Percentiles rank a stretch among this genome's conserved stretches.
phyloP scores from a whole-genome alignment of 1,140 invertebrate genomes.

The Lucilia sericata region DNA sequence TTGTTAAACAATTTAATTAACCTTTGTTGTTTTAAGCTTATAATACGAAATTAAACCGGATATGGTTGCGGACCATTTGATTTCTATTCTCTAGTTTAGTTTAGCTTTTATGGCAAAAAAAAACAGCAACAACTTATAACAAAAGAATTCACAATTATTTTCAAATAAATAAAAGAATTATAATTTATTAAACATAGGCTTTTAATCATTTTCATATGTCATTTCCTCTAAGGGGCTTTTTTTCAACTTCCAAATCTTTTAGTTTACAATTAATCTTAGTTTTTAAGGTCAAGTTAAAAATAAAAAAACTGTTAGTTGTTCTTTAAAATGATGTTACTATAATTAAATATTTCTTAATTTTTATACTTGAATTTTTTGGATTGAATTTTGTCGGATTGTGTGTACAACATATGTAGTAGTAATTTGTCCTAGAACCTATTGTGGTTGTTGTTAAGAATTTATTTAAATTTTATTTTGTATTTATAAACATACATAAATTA shows the following conservation, averaged over 20 bases:
- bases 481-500: not conserved
- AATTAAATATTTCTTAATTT: not conserved
- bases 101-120: too few relatives aligned
- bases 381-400: not conserved
- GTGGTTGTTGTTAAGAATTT: not conserved
- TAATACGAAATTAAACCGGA: too few relatives aligned
- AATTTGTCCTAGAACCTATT: slow-evolving; percentile 11
- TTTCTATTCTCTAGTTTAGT: not conserved
- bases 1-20: too few relatives aligned
- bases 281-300: too few relatives aligned
- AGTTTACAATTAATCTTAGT: too few relatives aligned
- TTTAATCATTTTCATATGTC: not conserved
- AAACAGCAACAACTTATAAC: not conserved
- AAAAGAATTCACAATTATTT: not conserved
- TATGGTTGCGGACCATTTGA: not conserved
- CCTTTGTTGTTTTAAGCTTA: too few relatives aligned
- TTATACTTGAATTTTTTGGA: slow-evolving; percentile 12
- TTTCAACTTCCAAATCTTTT: too few relatives aligned
- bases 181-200: too few relatives aligned
- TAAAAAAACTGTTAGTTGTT: too few relatives aligned
- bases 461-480: not conserved
- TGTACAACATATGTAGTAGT: not conserved
- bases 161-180: not conserved
- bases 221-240: not conserved
- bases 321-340: not conserved